These are phyloP conservation scores for Buceros bicornis DNA, from an alignment of 2,797 vertebrate species.

Conservation along the genomic window DNA sequence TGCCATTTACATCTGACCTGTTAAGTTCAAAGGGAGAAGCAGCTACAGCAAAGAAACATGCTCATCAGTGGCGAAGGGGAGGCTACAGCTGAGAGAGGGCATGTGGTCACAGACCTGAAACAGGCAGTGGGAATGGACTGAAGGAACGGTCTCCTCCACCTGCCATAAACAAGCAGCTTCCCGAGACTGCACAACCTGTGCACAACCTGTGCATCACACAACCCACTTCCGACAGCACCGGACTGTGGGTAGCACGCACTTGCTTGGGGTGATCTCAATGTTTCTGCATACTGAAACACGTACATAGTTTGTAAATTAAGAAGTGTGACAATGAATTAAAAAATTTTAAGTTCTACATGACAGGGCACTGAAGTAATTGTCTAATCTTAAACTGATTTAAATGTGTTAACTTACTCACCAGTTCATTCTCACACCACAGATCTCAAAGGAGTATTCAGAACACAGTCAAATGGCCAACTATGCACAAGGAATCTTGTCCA, in stretches of 20 bases:
- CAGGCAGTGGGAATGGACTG: accelerated
- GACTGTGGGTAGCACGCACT: accelerated
- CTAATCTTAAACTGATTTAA: not conserved
- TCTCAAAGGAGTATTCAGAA: not conserved
- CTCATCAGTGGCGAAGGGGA: accelerated
- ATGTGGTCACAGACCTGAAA: accelerated
- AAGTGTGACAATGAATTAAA: not conserved
- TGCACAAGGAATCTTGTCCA: accelerated
- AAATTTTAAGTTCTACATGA: not conserved
- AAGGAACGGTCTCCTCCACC: not conserved
- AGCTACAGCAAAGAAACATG: accelerated
- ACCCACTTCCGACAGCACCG: not conserved
- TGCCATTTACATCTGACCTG: not conserved
- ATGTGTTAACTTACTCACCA: not conserved
- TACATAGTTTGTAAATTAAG: not conserved
- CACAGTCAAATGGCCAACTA: not conserved
- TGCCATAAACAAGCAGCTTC: not conserved
- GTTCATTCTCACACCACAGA: not conserved
- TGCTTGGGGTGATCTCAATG: not conserved
- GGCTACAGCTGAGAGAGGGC: accelerated
- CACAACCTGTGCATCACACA: not conserved
- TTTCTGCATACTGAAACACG: accelerated
- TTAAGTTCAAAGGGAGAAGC: conserved; percentile 12
- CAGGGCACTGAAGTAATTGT: not conserved
- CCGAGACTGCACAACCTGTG: not conserved